These are phyloP conservation scores for Dinocampus coccinellae DNA, from an alignment of 2,888 invertebrate genomes.

Conservation along the genomic window DNA sequence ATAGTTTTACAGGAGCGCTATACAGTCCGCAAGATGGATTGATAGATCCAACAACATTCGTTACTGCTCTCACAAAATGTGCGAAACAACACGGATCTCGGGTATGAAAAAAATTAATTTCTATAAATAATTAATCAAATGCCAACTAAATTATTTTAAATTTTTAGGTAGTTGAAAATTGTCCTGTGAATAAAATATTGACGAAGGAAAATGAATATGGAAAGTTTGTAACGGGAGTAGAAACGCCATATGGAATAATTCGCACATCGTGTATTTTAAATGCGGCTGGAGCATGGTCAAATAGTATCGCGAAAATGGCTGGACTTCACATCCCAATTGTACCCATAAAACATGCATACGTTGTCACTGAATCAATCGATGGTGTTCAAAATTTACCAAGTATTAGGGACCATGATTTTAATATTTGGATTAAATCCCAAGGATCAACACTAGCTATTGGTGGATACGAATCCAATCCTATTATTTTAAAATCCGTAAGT, in stretches of 20 bases:
- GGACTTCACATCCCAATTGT: conserved; percentile 81
- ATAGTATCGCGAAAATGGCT: conserved; percentile 78
- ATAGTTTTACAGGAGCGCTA: conserved; percentile 81
- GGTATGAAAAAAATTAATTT: conserved; percentile 67
- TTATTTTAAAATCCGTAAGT: conserved; percentile 80
- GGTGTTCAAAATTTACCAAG: conserved; percentile 84
- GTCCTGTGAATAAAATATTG: conserved; percentile 80
- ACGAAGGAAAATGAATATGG: conserved; percentile 76
- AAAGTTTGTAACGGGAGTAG: conserved; percentile 81
- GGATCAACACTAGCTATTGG: conserved; percentile 88
- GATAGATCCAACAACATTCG: conserved; percentile 87
- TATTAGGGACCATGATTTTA: conserved; percentile 87
- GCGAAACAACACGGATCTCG: conserved; percentile 80
- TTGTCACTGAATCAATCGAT: conserved; percentile 84
- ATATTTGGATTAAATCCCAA: conserved; percentile 85
- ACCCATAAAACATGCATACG: conserved; percentile 91
- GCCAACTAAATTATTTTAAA: background rate
- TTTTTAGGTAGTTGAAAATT: conserved; percentile 79
- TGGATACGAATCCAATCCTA: conserved; percentile 90
- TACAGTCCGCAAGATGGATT: conserved; percentile 86
- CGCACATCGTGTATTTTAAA: conserved; percentile 85
- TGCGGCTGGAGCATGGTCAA: conserved; percentile 87
- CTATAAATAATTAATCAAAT: conserved; percentile 22
- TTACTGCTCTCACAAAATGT: conserved; percentile 80
- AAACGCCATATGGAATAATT: conserved; percentile 81